Evolutionary conservation across 2,888 invertebrate genomes (phyloP).

Genomic region (Dichetophora obliterata): DNA sequence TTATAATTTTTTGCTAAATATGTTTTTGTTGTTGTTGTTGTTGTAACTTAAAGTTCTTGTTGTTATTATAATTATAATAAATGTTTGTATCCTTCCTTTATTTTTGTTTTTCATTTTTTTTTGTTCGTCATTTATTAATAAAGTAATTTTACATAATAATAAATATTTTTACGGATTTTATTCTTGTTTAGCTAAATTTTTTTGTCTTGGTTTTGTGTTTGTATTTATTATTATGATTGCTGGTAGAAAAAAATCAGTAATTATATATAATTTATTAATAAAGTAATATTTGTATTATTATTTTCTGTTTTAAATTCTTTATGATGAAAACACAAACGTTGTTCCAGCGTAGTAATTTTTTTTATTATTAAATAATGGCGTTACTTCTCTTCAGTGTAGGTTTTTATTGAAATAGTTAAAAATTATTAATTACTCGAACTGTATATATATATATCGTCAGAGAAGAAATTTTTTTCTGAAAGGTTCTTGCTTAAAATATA

Average conservation of each 20-base stretch:
- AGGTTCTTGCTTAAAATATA: no score
- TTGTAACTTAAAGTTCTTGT: conserved; percentile 47
- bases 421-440: no score
- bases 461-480: neutral
- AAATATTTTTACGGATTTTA: conserved; percentile 40
- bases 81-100: conserved; percentile 38
- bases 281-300: conserved; percentile 12
- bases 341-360: neutral
- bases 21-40: conserved; percentile 48
- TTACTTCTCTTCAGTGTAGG: no score
- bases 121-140: conserved; percentile 26
- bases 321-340: conserved; percentile 4
- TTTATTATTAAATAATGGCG: no score
- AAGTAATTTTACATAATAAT: conserved; percentile 40
- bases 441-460: neutral
- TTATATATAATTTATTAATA: conserved; percentile 8
- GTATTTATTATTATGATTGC: conserved; percentile 41
- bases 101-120: conserved; percentile 29
- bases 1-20: conserved; percentile 51
- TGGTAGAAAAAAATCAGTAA: conserved; percentile 33
- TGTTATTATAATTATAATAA: conserved; percentile 43
- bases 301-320: neutral
- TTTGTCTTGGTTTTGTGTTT: conserved; percentile 46
- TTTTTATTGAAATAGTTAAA: no score
- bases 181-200: conserved; percentile 46